phyloP scores from a whole-genome alignment of 2,113 vertebrate genomes.

The Coracopsis vasa region DNA sequence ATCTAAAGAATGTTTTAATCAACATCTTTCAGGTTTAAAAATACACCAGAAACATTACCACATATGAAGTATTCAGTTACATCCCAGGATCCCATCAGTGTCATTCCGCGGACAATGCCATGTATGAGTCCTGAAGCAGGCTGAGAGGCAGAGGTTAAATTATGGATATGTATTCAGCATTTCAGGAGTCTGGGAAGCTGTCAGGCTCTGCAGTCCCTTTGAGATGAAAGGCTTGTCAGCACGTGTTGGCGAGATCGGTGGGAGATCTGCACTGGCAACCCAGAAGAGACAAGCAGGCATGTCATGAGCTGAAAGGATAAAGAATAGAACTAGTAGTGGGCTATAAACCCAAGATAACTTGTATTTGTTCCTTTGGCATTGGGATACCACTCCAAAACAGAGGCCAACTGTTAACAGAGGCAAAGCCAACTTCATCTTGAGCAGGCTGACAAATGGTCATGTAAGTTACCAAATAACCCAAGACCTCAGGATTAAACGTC shows the following conservation, averaged over 20 bases:
- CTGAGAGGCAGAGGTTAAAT: not conserved
- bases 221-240: not conserved
- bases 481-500: slow-evolving; percentile 48
- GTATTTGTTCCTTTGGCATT: not conserved
- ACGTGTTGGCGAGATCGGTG: not conserved
- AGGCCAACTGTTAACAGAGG: slow-evolving; percentile 49
- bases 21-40: not conserved
- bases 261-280: not conserved
- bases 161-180: not conserved
- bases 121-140: not conserved
- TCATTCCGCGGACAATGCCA: not conserved
- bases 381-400: not conserved
- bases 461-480: slow-evolving; percentile 43
- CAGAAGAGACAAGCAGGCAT: not conserved
- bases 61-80: slow-evolving; percentile 21
- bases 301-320: not conserved
- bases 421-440: slow-evolving; percentile 36
- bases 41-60: not conserved
- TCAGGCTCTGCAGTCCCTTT: not conserved
- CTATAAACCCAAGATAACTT: not conserved
- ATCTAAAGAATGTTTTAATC: not conserved
- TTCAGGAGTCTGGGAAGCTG: not conserved
- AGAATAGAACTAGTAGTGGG: not conserved
- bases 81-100: not conserved
- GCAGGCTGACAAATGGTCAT: slow-evolving; percentile 57